phyloP scores from a whole-genome alignment of 2,888 invertebrate genomes.

The Eucriotettix oculatus region DNA sequence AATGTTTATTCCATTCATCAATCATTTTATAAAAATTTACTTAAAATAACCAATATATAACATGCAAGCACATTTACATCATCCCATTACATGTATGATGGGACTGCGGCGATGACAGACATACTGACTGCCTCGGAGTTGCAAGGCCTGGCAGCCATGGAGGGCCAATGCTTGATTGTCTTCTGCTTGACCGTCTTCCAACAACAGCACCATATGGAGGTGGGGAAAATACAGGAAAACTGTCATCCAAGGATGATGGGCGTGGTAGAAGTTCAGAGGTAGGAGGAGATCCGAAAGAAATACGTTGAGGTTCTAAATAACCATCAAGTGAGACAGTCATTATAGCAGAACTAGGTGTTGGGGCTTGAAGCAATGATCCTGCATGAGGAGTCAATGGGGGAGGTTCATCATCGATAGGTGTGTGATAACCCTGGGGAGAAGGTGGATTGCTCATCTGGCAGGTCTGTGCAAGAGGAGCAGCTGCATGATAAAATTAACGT shows the following conservation, averaged over 20 bases:
- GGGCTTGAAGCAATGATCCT: slow-evolving; percentile 31
- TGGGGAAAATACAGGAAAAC: slow-evolving; percentile 72
- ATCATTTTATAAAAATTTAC: no score
- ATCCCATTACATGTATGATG: slow-evolving; percentile 74
- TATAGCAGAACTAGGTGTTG: slow-evolving; percentile 57
- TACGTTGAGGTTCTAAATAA: slow-evolving; percentile 66
- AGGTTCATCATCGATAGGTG: slow-evolving; percentile 45
- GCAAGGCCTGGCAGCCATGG: slow-evolving; percentile 34
- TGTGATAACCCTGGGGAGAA: slow-evolving; percentile 57
- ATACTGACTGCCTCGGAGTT: slow-evolving; percentile 54
- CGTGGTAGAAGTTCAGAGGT: slow-evolving; percentile 44
- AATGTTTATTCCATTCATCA: no score
- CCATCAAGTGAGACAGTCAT: slow-evolving; percentile 73
- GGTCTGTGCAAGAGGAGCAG: slow-evolving; percentile 9
- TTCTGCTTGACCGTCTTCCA: slow-evolving; percentile 16
- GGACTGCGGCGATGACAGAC: slow-evolving; percentile 63
- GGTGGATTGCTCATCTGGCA: slow-evolving; percentile 35
- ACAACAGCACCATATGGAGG: slow-evolving; percentile 42
- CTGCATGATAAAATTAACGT: not conserved
- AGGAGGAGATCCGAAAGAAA: slow-evolving; percentile 65
- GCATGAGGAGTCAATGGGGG: slow-evolving; percentile 33
- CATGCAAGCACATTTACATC: no score
- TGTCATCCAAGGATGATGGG: slow-evolving; percentile 57
- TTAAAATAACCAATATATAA: no score
- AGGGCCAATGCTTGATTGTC: slow-evolving; percentile 29